phyloP scores from a whole-genome alignment of 1,140 invertebrate genomes.

The Limonius californicus region DNA sequence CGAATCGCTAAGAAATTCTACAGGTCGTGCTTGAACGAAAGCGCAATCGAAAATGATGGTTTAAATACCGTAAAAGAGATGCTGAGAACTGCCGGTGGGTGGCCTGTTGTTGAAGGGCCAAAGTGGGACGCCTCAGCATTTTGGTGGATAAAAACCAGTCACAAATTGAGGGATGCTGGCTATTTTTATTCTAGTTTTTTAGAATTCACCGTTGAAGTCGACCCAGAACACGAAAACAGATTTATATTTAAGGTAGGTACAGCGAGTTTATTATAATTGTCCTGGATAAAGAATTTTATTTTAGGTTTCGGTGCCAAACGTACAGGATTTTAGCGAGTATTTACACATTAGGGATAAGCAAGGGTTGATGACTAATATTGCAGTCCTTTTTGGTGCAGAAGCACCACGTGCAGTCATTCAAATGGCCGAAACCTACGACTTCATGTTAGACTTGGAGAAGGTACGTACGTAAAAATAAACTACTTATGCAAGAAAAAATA shows the following conservation, averaged over 20 bases:
- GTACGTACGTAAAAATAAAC: not conserved
- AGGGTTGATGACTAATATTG: not conserved
- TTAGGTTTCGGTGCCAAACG: not conserved
- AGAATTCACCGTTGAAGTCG: not conserved
- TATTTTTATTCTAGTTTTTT: not conserved
- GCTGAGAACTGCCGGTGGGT: conserved; percentile 51
- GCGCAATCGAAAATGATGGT: conserved; percentile 23
- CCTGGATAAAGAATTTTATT: not conserved
- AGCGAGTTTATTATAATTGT: too few species aligned
- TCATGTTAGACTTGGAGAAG: not conserved
- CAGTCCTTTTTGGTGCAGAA: not conserved
- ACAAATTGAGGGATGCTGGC: not conserved
- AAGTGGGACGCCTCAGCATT: conserved; percentile 48
- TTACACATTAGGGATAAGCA: not conserved
- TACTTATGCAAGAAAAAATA: too few species aligned
- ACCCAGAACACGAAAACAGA: not conserved
- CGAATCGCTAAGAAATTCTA: not conserved
- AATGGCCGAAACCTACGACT: not conserved
- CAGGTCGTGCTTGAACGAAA: not conserved
- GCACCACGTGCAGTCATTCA: not conserved
- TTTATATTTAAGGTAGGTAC: not conserved
- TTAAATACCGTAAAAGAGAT: conserved; percentile 46
- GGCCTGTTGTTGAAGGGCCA: conserved; percentile 53
- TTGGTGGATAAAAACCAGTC: conserved; percentile 24
- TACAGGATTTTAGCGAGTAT: not conserved